Conservation (phyloP, 2,888 invertebrate genomes). For the Drosophila sordidula region DNA sequence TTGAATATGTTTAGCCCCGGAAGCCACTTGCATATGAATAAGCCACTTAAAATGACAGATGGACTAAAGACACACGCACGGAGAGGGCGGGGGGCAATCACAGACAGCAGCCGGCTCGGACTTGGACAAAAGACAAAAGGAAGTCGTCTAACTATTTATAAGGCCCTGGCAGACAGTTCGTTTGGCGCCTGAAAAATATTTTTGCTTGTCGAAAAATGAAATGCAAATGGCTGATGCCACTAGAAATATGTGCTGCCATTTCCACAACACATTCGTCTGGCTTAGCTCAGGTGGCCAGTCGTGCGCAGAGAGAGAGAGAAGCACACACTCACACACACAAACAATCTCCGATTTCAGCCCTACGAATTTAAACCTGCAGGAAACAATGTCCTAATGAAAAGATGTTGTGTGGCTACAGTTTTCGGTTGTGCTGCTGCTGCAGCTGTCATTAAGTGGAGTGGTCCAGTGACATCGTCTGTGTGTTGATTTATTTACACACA, state of each 20-base stretch:
- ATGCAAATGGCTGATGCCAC: conserved; percentile 70
- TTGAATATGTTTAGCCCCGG: conserved; percentile 81
- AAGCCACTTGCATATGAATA: conserved; percentile 82
- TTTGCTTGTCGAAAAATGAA: conserved; percentile 74
- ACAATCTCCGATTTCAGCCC: conserved; percentile 8
- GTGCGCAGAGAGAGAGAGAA: conserved; percentile 42
- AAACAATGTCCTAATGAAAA: conserved; percentile 71
- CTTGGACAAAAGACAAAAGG: conserved; percentile 71
- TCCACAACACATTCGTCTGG: conserved; percentile 52
- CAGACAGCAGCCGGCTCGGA: not conserved
- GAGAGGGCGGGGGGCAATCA: conserved; percentile 18
- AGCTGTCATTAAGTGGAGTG: conserved; percentile 73
- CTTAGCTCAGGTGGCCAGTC: conserved; percentile 61
- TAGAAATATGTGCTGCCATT: conserved; percentile 61
- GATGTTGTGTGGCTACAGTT: conserved; percentile 71
- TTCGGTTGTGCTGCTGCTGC: conserved; percentile 47
- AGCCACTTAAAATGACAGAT: conserved; percentile 83
- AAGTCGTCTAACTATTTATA: conserved; percentile 75
- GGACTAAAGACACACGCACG: conserved; percentile 52
- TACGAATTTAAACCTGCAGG: conserved; percentile 40
- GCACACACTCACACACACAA: conserved; percentile 8
- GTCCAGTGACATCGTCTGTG: conserved; percentile 31
- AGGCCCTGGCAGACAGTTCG: conserved; percentile 37
- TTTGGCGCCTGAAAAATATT: conserved; percentile 59
- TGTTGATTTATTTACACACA: conserved; percentile 62